Base-by-base conservation (phyloP, 1,140 invertebrate species). In the Drosophila quadrilineata region DNA sequence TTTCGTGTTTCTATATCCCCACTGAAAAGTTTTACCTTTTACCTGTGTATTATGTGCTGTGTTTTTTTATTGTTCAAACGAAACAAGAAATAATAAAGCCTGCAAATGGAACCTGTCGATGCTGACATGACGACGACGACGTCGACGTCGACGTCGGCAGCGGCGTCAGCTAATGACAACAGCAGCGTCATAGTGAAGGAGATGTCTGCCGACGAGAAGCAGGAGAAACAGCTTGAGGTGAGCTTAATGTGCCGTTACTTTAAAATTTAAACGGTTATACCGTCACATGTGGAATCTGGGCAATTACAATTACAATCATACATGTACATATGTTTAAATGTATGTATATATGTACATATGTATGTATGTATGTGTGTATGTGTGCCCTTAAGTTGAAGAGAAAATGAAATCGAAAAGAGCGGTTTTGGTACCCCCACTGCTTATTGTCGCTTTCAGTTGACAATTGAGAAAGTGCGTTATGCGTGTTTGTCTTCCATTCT, bases 391-490 rank as follows among this genome's bases (percentile, higher is more conserved):
- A 48, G 40, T 46, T 60, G 17, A 48, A 62, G 48, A 54, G 17
- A 26, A 62, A 68, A 56, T 49, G 49, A 64, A 68, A 68, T 50
- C 59, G 12, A 29, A 53, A 24, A 29, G 8, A 14, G 14, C 16
- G 9, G 45, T n/a, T n/a, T n/a, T n/a, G n/a, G n/a, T n/a, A n/a
- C 45, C 22, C 3, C 12, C 6, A 40, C 22, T 33, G 26, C 36
- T 46, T 45, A 48, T 69, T 69, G 67, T 74, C 69, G 69, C 64
- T 65, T 74, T 74, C 56, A 33, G 52, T 35, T 41, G 71, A 26
- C 60, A 63, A 71, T 80, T 67, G 60, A 59, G 71, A 80, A 79
- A 79, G 75, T 77, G 52, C 56, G 26, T 10, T 33, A 19, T 31
- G 26, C 19, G n/a, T n/a, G n/a, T n/a, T n/a, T n/a, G n/a, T n/a